Evolutionary conservation across 2,113 vertebrate species (phyloP).

Genomic region (Conger conger): DNA sequence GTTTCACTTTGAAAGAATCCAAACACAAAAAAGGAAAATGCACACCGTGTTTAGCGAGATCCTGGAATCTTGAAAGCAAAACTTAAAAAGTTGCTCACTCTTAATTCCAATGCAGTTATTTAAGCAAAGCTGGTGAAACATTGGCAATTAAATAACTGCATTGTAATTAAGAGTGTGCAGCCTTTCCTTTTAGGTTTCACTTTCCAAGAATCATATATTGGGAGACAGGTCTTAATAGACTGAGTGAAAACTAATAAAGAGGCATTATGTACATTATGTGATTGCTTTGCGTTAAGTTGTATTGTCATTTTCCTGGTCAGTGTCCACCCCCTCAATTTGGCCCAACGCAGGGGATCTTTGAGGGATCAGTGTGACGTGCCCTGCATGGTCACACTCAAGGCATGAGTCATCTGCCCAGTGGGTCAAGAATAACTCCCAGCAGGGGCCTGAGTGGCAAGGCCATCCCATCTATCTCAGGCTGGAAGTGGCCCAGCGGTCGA

Average conservation of each 20-base stretch:
- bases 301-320: background rate
- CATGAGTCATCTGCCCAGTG: slow-evolving; percentile 64
- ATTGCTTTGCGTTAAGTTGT: background rate
- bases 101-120: too few relatives aligned
- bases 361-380: slow-evolving; percentile 62
- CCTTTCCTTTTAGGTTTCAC: too few relatives aligned
- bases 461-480: slow-evolving; percentile 7
- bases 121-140: too few relatives aligned
- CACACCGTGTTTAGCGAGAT: too few relatives aligned
- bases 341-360: background rate
- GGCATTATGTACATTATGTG: background rate
- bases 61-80: too few relatives aligned
- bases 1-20: background rate
- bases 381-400: slow-evolving; percentile 51
- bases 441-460: slow-evolving; percentile 48
- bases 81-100: too few relatives aligned
- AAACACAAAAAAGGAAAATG: too few relatives aligned
- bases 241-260: background rate
- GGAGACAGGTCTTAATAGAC: background rate
- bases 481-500: slow-evolving; percentile 2
- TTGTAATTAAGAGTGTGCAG: too few relatives aligned
- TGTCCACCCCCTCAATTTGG: background rate
- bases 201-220: background rate
- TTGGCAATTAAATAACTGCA: too few relatives aligned
- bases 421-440: slow-evolving; percentile 67